Percentiles rank a stretch among this genome's conserved stretches.
Conservation (phyloP, 2,888 invertebrate species). For the Spisula subtruncata region DNA sequence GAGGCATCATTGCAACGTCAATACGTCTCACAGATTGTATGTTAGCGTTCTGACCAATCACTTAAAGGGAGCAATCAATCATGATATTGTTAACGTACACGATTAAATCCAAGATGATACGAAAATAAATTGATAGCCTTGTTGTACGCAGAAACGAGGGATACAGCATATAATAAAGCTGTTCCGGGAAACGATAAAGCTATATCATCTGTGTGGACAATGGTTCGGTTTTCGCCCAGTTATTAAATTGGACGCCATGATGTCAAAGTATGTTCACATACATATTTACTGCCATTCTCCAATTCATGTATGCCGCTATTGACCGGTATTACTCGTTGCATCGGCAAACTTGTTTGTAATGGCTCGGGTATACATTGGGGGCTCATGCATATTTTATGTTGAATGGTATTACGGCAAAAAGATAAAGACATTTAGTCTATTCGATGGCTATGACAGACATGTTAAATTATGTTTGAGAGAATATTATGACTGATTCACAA, state of each 20-base stretch:
- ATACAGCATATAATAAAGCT: not conserved
- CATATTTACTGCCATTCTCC: too few relatives aligned
- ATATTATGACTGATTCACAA: too few relatives aligned
- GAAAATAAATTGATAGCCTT: not conserved
- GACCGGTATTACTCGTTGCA: too few relatives aligned
- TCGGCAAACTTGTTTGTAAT: too few relatives aligned
- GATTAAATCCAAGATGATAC: conserved; percentile 15
- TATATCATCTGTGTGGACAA: not conserved
- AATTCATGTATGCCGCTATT: too few relatives aligned
- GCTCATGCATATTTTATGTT: too few relatives aligned
- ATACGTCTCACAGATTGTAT: not conserved
- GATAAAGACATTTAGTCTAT: too few relatives aligned
- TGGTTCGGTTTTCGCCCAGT: not conserved
- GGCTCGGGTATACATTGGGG: too few relatives aligned
- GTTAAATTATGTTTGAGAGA: too few relatives aligned
- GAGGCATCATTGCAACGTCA: not conserved
- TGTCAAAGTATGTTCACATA: not conserved
- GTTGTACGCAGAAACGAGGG: not conserved
- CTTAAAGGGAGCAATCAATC: not conserved
- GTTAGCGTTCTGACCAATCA: not conserved
- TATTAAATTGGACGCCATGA: not conserved
- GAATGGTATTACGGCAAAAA: too few relatives aligned
- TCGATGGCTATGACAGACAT: too few relatives aligned
- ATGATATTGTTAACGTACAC: not conserved
- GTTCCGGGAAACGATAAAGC: not conserved